These are phyloP conservation scores for Delphinus delphis DNA, from an alignment of 2,113 vertebrate genomes.

Conservation along the genomic window DNA sequence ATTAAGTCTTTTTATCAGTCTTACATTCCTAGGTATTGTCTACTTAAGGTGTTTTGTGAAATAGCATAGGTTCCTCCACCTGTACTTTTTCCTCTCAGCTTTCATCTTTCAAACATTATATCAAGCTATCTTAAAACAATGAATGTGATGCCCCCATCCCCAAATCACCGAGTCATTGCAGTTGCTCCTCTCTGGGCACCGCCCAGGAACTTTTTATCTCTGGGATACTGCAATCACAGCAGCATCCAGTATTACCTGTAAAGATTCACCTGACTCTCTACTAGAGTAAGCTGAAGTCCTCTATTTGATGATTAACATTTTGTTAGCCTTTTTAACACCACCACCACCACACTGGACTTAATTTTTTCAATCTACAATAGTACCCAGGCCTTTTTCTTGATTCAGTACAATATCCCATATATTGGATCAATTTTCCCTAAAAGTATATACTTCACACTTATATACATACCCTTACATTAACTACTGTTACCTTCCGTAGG, in stretches of 20 bases:
- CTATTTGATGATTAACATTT: neutral
- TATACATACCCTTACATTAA: neutral
- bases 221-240: neutral
- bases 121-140: neutral
- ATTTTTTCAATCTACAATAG: constrained; percentile 21
- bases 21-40: neutral
- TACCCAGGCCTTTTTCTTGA: neutral
- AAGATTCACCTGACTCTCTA: neutral
- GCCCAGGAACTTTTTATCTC: neutral
- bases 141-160: neutral
- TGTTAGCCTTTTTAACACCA: neutral
- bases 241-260: neutral
- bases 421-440: neutral
- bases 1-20: neutral
- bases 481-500: neutral
- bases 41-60: neutral
- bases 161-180: neutral
- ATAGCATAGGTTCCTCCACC: neutral
- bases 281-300: neutral
- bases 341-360: neutral
- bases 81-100: neutral
- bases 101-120: neutral
- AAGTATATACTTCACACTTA: neutral
- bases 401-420: neutral
- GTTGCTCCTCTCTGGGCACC: neutral